These are phyloP conservation scores for Megamerina dolium DNA, from an alignment of 2,888 invertebrate species.

Conservation along the genomic window DNA sequence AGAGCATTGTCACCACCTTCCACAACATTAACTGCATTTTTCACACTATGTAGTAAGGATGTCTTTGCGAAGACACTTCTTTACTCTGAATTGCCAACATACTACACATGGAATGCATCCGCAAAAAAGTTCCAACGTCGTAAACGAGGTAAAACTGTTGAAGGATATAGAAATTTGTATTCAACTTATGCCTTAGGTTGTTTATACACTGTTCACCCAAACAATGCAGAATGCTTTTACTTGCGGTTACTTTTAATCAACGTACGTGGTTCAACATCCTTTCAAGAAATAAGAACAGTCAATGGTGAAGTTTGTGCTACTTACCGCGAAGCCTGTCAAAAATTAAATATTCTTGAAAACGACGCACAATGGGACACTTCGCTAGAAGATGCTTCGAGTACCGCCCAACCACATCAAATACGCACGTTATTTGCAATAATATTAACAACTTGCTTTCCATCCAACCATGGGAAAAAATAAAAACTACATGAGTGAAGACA, in stretches of 20 bases:
- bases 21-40: slow-evolving; percentile 1
- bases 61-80: not conserved
- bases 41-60: not conserved
- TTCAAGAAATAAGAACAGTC: slow-evolving; percentile 31
- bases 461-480: slow-evolving; percentile 10
- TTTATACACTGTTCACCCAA: slow-evolving; percentile 5
- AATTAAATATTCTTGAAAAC: not conserved
- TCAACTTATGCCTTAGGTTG: slow-evolving; percentile 2
- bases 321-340: slow-evolving; percentile 1
- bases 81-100: not conserved
- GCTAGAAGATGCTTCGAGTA: not conserved
- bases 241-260: not conserved
- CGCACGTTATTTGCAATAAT: slow-evolving; percentile 13
- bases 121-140: slow-evolving; percentile 1
- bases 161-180: not conserved
- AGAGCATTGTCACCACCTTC: slow-evolving; percentile 15
- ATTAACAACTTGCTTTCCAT: slow-evolving; percentile 15
- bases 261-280: not conserved
- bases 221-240: not conserved
- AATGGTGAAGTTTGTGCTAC: slow-evolving; percentile 23
- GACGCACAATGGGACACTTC: not conserved
- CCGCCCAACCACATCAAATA: not conserved
- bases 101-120: slow-evolving; percentile 1
- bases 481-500: slow-evolving; percentile 3
- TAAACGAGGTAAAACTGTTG: too few relatives aligned